These are phyloP conservation scores for Heterohyrax brucei DNA, from an alignment of 2,797 vertebrate genomes.

Conservation along the genomic window DNA sequence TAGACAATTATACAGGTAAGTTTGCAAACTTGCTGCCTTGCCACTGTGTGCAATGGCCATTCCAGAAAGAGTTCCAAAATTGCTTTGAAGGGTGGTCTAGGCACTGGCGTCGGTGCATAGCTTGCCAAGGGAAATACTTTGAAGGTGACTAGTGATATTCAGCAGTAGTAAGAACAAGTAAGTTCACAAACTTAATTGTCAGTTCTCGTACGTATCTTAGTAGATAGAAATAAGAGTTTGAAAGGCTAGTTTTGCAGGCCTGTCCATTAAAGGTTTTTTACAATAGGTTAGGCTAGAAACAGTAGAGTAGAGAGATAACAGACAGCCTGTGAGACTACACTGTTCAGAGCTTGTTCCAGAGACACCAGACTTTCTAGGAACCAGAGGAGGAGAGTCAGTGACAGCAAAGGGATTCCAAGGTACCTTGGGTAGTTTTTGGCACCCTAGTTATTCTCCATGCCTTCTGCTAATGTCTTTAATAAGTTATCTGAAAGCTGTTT, in stretches of 20 bases:
- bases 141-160: too few relatives aligned
- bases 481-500: constrained; percentile 23
- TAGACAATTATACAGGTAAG: too few relatives aligned
- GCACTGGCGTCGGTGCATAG: too few relatives aligned
- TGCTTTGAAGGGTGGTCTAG: too few relatives aligned
- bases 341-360: constrained; percentile 27
- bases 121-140: too few relatives aligned
- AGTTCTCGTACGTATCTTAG: constrained; percentile 10
- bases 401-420: not conserved
- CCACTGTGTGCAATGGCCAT: too few relatives aligned
- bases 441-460: not conserved
- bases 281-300: constrained; percentile 26
- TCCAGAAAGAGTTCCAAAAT: too few relatives aligned
- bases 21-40: too few relatives aligned
- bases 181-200: too few relatives aligned
- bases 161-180: too few relatives aligned
- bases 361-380: constrained; percentile 1
- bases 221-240: constrained; percentile 36
- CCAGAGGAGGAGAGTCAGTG: constrained; percentile 11
- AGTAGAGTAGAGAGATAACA: not conserved
- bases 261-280: constrained; percentile 54
- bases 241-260: constrained; percentile 8
- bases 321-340: constrained; percentile 17
- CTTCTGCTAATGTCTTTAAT: constrained; percentile 7
- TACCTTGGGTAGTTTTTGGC: constrained; percentile 30